Conservation (phyloP, 2,888 invertebrate genomes). For the Leptinotarsa tumamoca region DNA sequence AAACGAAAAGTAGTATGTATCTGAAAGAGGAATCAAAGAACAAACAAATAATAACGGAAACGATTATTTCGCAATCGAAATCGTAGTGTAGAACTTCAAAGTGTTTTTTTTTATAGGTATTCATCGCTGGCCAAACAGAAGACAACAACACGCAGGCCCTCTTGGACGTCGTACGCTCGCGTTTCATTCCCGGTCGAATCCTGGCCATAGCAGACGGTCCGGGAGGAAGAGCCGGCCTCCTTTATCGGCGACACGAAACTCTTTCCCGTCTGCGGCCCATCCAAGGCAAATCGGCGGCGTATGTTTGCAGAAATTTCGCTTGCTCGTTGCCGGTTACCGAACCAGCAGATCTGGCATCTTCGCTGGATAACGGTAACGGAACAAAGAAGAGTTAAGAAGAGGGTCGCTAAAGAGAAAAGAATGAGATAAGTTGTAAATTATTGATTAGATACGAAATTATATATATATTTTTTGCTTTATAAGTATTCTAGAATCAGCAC, state of each 20-base stretch:
- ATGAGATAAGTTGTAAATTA: conserved; percentile 15
- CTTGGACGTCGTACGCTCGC: conserved; percentile 74
- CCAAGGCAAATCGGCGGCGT: conserved; percentile 77
- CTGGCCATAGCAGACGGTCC: conserved; percentile 76
- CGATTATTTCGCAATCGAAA: no score
- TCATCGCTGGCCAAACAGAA: conserved; percentile 75
- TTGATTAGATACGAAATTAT: background rate
- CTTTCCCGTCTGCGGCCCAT: conserved; percentile 67
- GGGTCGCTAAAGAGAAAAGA: background rate
- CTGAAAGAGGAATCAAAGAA: no score
- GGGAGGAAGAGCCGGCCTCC: conserved; percentile 59
- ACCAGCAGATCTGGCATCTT: conserved; percentile 72
- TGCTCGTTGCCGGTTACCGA: conserved; percentile 82
- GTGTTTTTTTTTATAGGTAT: conserved; percentile 68
- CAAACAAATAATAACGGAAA: no score
- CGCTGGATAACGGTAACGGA: conserved; percentile 65
- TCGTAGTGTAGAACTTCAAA: no score
- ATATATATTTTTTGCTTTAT: conserved; percentile 22
- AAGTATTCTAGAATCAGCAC: background rate
- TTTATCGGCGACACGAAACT: conserved; percentile 62
- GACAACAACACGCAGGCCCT: conserved; percentile 77
- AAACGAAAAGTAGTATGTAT: no score
- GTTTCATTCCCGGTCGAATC: conserved; percentile 77
- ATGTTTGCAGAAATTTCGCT: conserved; percentile 82
- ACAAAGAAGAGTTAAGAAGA: background rate